These are phyloP conservation scores for Siphamia tubifer DNA, from an alignment of 2,113 vertebrate genomes.

Conservation along the genomic window DNA sequence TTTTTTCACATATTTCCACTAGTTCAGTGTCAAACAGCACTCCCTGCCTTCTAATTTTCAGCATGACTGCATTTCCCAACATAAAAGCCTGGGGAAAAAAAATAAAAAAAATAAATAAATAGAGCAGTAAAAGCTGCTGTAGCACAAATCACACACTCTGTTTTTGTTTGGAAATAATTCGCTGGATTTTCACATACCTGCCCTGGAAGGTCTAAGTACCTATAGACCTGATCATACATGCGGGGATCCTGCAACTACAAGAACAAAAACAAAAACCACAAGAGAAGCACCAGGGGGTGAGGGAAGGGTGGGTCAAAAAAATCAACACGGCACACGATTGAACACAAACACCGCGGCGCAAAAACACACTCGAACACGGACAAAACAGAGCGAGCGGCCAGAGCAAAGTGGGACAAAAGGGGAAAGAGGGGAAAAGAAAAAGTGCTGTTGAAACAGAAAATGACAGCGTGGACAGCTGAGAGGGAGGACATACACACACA, in stretches of 20 bases:
- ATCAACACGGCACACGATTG: constrained; percentile 56
- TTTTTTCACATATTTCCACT: background rate
- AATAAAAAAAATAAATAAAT: constrained; percentile 30
- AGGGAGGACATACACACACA: no score
- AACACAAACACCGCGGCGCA: constrained; percentile 27
- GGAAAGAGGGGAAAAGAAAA: constrained; percentile 20
- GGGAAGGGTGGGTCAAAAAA: constrained; percentile 40
- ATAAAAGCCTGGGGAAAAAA: background rate
- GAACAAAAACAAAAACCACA: constrained; percentile 74
- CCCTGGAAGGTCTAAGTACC: constrained; percentile 83
- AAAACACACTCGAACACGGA: constrained; percentile 47
- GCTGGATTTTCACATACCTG: constrained; percentile 78
- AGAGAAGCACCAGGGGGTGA: constrained; percentile 71
- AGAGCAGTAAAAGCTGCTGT: constrained; percentile 21
- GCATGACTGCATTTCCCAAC: background rate
- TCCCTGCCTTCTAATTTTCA: constrained; percentile 22
- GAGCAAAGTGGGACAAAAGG: constrained; percentile 40
- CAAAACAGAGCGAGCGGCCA: constrained; percentile 43
- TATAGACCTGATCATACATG: constrained; percentile 84
- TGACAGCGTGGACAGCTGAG: constrained; percentile 28
- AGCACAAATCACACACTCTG: constrained; percentile 50
- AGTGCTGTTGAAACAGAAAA: constrained; percentile 73
- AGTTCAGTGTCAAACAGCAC: constrained; percentile 6
- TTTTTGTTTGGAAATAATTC: constrained; percentile 21
- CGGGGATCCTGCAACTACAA: constrained; percentile 83